Base-by-base conservation (phyloP, 2,888 invertebrate genomes). In the Andrena chrysosceles region DNA sequence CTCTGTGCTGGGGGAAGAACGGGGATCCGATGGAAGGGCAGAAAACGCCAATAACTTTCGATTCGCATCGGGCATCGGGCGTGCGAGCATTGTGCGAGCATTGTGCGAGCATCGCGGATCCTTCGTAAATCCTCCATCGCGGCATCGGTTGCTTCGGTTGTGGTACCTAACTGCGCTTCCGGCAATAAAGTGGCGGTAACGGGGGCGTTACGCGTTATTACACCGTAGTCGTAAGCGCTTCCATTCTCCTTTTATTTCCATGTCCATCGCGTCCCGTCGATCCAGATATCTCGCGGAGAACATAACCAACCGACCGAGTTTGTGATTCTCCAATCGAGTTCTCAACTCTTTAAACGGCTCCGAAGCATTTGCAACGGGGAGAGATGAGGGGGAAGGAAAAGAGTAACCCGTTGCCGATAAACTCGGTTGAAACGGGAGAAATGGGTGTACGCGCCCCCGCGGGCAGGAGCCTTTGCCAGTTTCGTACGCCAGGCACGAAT, bases 41-140 rank as follows among this genome's bases (percentile, higher is more conserved):
- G 77, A 81, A 85, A 71, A 81, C 74, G 78, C 69, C 89, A 70
- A 89, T 89, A 89, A 85, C 83, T 88, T 84, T 76, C 75, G 72
- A 52, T 71, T 72, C 42, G 72, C 56, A 59, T 81, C 79, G 64
- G 56, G 72, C 56, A 59, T 81, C 79, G 64, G 56, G n/a, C 64
- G 72, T 48, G 67, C 52, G 48, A 29, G 52, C 82, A 71, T 81
- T 35, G 72, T 48, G 67, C 52, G 42, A 29, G 52, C 81, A 71
- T 81, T 35, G 68, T 68, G 69, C 42, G 62, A 33, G 62, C 70
- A 60, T 7, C 56, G 60, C 77, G 20, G 42, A 42, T 26, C 54
- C 23, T 56, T 84, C 81, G 72, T 84, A 84, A 86, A 82, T 79
- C 77, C 62, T 71, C 81, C 56, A 68, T 33, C 33, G 33, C 33